phyloP scores from a whole-genome alignment of 2,113 vertebrate species.

The Tachysurus fulvidraco region DNA sequence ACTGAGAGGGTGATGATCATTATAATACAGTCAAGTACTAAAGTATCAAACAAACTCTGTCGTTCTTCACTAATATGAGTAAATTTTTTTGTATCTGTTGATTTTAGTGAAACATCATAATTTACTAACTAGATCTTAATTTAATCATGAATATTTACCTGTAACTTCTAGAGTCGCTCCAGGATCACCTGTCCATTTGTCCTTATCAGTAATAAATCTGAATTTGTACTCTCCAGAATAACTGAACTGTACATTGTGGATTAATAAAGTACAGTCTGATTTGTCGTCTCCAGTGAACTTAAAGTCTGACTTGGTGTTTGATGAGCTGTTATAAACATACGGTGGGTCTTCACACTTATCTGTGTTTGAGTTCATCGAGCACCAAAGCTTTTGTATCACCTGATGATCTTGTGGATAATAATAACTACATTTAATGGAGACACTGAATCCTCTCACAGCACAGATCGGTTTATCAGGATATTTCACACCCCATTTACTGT shows the following conservation, averaged over 20 bases:
- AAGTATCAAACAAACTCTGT: not conserved
- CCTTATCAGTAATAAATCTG: not conserved
- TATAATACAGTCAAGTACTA: not conserved
- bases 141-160: not conserved
- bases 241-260: slow-evolving; percentile 29
- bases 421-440: slow-evolving; percentile 42
- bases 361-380: not conserved
- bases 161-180: not conserved
- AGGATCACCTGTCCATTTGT: not conserved
- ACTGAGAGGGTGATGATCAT: not conserved
- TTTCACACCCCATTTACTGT: not conserved
- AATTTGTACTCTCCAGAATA: slow-evolving; percentile 43
- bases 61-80: not conserved
- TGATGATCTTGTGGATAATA: not conserved
- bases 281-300: slow-evolving; percentile 16
- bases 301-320: not conserved
- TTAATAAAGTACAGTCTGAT: slow-evolving; percentile 43
- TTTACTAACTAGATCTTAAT: too few relatives aligned
- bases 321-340: slow-evolving; percentile 32
- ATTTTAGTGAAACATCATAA: too few relatives aligned
- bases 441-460: slow-evolving; percentile 43
- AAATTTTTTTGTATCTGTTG: too few relatives aligned
- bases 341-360: fast-evolving
- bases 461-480: slow-evolving; percentile 5
- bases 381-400: slow-evolving; percentile 24